phyloP scores from a whole-genome alignment of 2,888 invertebrate genomes.

The Pomacea canaliculata region DNA sequence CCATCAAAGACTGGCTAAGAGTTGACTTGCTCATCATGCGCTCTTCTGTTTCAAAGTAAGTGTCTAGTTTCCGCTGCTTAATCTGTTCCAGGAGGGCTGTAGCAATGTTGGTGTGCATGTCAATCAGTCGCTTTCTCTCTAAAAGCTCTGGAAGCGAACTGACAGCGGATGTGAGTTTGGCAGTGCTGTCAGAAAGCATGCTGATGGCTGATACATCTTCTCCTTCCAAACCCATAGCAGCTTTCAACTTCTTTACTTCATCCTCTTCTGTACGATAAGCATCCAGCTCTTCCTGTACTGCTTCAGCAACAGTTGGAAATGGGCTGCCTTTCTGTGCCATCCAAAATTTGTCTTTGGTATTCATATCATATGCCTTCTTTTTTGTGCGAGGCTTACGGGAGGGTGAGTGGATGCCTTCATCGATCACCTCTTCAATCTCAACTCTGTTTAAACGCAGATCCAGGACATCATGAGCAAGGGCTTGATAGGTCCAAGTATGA shows the following conservation, averaged over 20 bases:
- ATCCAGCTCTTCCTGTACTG: conserved; percentile 97
- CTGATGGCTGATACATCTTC: conserved; percentile 82
- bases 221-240: conserved; percentile 92
- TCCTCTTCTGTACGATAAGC: conserved; percentile 94
- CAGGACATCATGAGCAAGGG: conserved; percentile 94
- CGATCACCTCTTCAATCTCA: conserved; percentile 76
- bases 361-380: conserved; percentile 90
- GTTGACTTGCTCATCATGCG: conserved; percentile 85
- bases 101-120: conserved; percentile 98
- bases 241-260: conserved; percentile 94
- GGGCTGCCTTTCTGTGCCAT: conserved; percentile 86
- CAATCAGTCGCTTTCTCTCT: conserved; percentile 96
- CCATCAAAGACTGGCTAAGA: conserved; percentile 85
- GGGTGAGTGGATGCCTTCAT: conserved; percentile 43
- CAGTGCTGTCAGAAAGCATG: conserved; percentile 78
- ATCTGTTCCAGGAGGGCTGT: conserved; percentile 77
- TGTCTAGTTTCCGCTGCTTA: conserved; percentile 88
- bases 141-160: conserved; percentile 92
- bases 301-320: conserved; percentile 88
- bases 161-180: conserved; percentile 90
- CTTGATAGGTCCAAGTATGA: conserved; percentile 99
- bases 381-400: conserved; percentile 73
- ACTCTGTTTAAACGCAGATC: conserved; percentile 91
- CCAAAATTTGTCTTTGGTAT: conserved; percentile 93
- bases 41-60: conserved; percentile 97